phyloP scores from a whole-genome alignment of 2,797 vertebrate genomes.

The Acrossocheilus fasciatus region DNA sequence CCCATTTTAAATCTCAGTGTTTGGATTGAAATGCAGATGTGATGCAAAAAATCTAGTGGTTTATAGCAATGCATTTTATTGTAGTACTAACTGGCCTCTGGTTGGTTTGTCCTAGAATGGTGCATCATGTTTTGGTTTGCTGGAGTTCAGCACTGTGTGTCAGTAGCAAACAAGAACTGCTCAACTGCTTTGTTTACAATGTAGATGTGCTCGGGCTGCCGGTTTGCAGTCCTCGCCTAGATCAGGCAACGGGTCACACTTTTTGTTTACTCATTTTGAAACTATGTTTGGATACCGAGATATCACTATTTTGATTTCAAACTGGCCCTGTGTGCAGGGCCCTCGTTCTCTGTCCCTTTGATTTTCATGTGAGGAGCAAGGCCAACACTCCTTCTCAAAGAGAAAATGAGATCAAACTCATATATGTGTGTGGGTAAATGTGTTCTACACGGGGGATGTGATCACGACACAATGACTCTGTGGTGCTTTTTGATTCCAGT shows the following conservation, averaged over 20 bases:
- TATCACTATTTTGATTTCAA: conserved; percentile 30
- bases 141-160: conserved; percentile 35
- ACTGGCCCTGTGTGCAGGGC: background rate
- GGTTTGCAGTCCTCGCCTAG: conserved; percentile 10
- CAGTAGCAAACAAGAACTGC: conserved; percentile 21
- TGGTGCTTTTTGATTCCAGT: conserved; percentile 72
- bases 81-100: conserved; percentile 42
- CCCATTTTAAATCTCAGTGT: background rate
- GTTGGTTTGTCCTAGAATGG: conserved; percentile 46
- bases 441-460: conserved; percentile 18
- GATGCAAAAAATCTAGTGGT: background rate
- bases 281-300: conserved; percentile 22
- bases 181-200: conserved; percentile 58
- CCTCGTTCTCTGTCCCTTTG: background rate
- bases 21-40: conserved; percentile 16
- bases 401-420: background rate
- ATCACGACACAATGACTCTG: conserved; percentile 54
- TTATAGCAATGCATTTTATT: conserved; percentile 3
- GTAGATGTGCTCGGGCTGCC: conserved; percentile 13
- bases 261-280: conserved; percentile 29
- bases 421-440: background rate
- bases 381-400: conserved; percentile 23
- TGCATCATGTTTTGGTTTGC: conserved; percentile 44
- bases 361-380: conserved; percentile 7
- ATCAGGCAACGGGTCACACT: conserved; percentile 41